A percentile compares a stretch with the other conserved stretches of the same genome.
Evolutionary conservation across 2,797 vertebrate genomes (phyloP).

Genomic region (Galaxias olidus): DNA sequence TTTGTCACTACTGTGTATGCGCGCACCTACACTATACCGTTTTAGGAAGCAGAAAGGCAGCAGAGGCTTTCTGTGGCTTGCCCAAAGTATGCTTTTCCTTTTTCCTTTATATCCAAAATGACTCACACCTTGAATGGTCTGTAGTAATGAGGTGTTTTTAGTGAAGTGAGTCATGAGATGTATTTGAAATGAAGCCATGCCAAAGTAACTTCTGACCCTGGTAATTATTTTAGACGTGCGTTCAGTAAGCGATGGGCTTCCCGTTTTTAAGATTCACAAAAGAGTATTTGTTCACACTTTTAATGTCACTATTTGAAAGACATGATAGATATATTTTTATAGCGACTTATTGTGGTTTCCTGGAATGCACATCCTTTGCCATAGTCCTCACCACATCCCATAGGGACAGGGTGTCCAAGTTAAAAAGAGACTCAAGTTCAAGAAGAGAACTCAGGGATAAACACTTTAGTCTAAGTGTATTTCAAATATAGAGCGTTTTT

Average conservation of each 20-base stretch:
- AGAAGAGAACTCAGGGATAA: too few relatives aligned
- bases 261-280: slow-evolving; percentile 13
- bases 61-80: not conserved
- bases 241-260: too few relatives aligned
- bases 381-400: not conserved
- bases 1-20: not conserved
- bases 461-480: too few relatives aligned
- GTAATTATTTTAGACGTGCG: too few relatives aligned
- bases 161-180: too few relatives aligned
- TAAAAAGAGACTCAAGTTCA: not conserved
- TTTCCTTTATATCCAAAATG: not conserved
- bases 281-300: too few relatives aligned
- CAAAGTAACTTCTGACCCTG: too few relatives aligned
- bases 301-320: not conserved
- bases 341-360: slow-evolving; percentile 2
- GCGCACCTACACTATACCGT: not conserved
- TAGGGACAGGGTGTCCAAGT: not conserved
- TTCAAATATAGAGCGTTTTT: too few relatives aligned
- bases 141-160: too few relatives aligned
- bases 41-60: not conserved
- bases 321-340: not conserved
- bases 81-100: not conserved
- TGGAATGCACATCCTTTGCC: not conserved
- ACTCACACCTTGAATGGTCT: too few relatives aligned
- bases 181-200: too few relatives aligned